These are phyloP conservation scores for Sorex araneus DNA, from an alignment of 2,113 vertebrate genomes.

Conservation along the genomic window DNA sequence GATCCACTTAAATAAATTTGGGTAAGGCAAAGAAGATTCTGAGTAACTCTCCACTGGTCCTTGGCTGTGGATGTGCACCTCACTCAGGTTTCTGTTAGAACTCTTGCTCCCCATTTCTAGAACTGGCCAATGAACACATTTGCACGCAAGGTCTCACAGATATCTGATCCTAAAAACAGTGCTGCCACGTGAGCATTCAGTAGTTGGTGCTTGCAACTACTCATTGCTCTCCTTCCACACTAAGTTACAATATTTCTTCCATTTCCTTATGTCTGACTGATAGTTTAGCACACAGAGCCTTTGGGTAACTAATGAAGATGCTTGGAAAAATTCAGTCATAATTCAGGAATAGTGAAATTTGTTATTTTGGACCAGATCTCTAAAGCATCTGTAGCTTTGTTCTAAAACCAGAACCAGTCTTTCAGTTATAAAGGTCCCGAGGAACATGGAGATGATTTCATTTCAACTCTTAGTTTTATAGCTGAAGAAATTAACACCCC, in stretches of 20 bases:
- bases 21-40: not conserved
- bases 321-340: not conserved
- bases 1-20: conserved; percentile 1
- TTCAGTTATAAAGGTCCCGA: not conserved
- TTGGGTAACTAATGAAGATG: not conserved
- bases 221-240: not conserved
- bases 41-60: not conserved
- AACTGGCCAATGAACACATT: not conserved
- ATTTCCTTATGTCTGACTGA: not conserved
- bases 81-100: not conserved
- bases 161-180: not conserved
- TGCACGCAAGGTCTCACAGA: not conserved
- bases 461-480: not conserved
- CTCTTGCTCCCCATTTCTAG: not conserved
- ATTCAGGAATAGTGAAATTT: not conserved
- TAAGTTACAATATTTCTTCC: not conserved
- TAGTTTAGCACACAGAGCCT: not conserved
- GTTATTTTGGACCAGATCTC: not conserved
- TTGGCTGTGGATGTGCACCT: not conserved
- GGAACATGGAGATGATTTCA: not conserved
- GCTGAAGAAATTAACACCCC: conserved; percentile 41
- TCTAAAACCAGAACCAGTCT: not conserved
- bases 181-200: not conserved
- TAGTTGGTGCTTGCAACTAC: not conserved
- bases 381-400: not conserved